Conservation (phyloP, 2,113 vertebrate genomes). For the Hassar affinis region DNA sequence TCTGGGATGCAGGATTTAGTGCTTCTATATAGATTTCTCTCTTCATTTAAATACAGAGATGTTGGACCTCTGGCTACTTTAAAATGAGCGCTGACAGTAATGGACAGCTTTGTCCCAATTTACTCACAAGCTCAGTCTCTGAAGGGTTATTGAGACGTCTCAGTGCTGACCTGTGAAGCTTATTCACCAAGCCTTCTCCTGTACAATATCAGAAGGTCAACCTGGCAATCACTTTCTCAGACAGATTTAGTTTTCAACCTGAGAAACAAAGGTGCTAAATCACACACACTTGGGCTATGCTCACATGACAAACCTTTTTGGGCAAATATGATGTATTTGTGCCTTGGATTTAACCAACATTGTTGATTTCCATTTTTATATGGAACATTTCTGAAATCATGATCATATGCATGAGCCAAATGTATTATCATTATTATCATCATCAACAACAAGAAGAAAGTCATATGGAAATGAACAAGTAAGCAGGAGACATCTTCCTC, state of each 20-base stretch:
- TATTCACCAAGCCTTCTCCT: slow-evolving; percentile 28
- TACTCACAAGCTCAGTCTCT: slow-evolving; percentile 56
- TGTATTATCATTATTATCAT: neutral
- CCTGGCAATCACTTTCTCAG: slow-evolving; percentile 43
- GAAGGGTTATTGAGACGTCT: slow-evolving; percentile 53
- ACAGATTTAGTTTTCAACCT: slow-evolving; percentile 50
- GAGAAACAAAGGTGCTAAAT: slow-evolving; percentile 38
- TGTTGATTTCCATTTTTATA: neutral
- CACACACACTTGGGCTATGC: slow-evolving; percentile 2
- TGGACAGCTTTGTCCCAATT: slow-evolving; percentile 59
- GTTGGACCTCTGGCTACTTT: slow-evolving; percentile 50
- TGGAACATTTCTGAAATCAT: neutral
- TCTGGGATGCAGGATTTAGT: slow-evolving; percentile 60
- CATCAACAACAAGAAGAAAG: neutral
- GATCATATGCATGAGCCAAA: neutral
- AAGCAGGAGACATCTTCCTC: neutral
- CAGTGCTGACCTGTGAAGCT: slow-evolving; percentile 23
- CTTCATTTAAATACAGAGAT: slow-evolving; percentile 63
- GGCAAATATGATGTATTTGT: neutral
- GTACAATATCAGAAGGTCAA: slow-evolving; percentile 45
- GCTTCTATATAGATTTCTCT: slow-evolving; percentile 65
- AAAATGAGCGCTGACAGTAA: slow-evolving; percentile 56
- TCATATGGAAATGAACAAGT: neutral
- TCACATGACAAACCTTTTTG: neutral
- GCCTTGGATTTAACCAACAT: neutral